Base-by-base conservation (phyloP, 2,113 vertebrate genomes). In the Gymnarchus niloticus region DNA sequence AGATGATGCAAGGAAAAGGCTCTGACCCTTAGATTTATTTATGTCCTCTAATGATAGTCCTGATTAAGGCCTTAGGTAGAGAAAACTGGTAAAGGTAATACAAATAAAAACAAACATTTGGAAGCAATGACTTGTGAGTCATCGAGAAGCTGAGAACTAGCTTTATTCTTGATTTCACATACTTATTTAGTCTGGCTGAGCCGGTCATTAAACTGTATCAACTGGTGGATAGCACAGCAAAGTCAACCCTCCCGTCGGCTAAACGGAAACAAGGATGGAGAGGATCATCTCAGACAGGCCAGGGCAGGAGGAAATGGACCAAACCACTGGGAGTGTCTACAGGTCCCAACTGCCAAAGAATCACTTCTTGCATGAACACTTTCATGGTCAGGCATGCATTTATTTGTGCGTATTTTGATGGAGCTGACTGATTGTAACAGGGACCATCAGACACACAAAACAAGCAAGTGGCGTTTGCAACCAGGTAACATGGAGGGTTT, bases 111-210 rank as follows among this genome's bases (percentile, higher is more conserved):
- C 6, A 65, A 25, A 49, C 37, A 84, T 88, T 86, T 88, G 80
- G 65, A 81, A 85, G 81, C 83, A 81, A 86, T 87, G 81, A 85
- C 19, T 84, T 85, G 87, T 76, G 56, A 88, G 83, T 88, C 69
- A 17, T 7, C 14, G 10, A 33, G 25, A 81, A 12, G 10, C 82
- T 61, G n/a, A 19, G 48, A 48, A 23, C 52, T 28, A 8, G 57
- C 17, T 48, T 84, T 46, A 54, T 61, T 59, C 78, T 57, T 59
- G 65, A 41, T 56, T 44, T 77, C 33, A 44, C 59, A 44, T 41
- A n/a, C 56, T 81, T 56, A 81, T 61, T 81, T 81, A 46, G 85
- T 48, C 19, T 12, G 46, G 21, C 61, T 28, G 61, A 59, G 28
- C 10, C 44, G 44, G 84, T 84, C 86, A 83, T 87, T 69, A 56